Base-by-base conservation (phyloP, 2,888 invertebrate species). In the Limulus polyphemus region DNA sequence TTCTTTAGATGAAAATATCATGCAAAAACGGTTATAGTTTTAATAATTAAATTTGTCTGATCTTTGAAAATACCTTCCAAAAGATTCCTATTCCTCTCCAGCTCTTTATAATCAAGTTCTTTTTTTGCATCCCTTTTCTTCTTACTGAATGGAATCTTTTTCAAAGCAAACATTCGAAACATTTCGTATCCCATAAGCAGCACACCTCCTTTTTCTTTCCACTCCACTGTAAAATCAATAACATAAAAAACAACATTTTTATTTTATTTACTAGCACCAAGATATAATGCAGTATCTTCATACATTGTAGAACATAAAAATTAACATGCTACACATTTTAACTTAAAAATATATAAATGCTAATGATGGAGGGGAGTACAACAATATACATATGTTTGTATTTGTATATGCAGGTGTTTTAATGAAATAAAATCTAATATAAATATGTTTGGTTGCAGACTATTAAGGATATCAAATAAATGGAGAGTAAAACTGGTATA, bases 151-250 rank as follows among this genome's bases (percentile, higher is more conserved):
- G 83, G 83, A 59, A 83, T 81, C 70, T 85, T 83, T 74, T 87
- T 88, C 74, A 90, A 80, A 69, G 91, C 90, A 59, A 99, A 79
- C 68, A 95, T 83, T 16, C 98, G 82, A 75, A 92, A 99, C 74
- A 98, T 82, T 78, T 99, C 99, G 75, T 99, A 99, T 1, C 99
- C 98, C 75, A 99, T 91, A 71, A 99, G 81, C 50, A 99, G 80
- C 1, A 98, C 95, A 1, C 98, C 98, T 9, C 97, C 97, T 11
- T 83, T 82, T 50, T 83, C 82, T 51, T 83, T 82, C 98, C 98
- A 99, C 61, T 62, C 62, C 55, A 60, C 64, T 65, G 52, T 49
- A 58, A 58, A 47, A 11, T 55, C 57, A 56, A n/a, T 5, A 52
- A 58, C 62, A 51, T 11, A 62, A 59, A 48, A 54, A 56, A 16